Evolutionary conservation across 2,113 vertebrate species (phyloP), one percentile per base, ranked within the genome.

Genomic region (Pedetes capensis): DNA sequence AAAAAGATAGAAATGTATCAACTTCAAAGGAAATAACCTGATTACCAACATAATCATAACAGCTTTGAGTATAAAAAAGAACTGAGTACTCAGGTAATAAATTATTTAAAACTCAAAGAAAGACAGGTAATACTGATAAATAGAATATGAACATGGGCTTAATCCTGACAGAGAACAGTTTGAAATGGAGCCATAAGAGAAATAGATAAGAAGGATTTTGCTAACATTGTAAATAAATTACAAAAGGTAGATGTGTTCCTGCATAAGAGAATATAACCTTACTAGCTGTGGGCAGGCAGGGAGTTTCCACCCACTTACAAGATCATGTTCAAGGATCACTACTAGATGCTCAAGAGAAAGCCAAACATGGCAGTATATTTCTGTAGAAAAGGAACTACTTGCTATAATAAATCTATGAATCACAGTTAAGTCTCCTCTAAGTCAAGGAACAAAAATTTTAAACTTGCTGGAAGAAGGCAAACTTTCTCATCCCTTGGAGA

Each of bases 381-480:
- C 20, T 12, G 29, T 1, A 64, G 42, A 3, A 66, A 13, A 66
- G 47, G 32, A 51, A 32, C 8, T 7, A 63, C n/a, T 63, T 3
- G 32, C 61, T 63, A 29, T 29, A 63, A 63, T 5, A 63, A 29
- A 25, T 63, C 27, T 29, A 10, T 34, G 44, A 49, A 5, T 1
- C 4, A 37, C 61, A 66, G 61, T 9, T 12, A 14, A 49, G 8
- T 37, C 44, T 51, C 3, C 23, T 37, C 61, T 16, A 37, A 16
- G 6, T 51, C 66, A 64, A 51, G 1, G 13, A 83, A 13, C 64
- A 25, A 51, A 25, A 51, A 4, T 0, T 17, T 49, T 37, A 27
- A n/a, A n/a, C 14, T 0, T 66, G 3, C 6, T 25, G 7, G 1
- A 49, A 2, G 1, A 51, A 1, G 66, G 10, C 12, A 83, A 23